Base-by-base conservation (phyloP, 2,113 vertebrate species). In the Benitochromis conjunctus region DNA sequence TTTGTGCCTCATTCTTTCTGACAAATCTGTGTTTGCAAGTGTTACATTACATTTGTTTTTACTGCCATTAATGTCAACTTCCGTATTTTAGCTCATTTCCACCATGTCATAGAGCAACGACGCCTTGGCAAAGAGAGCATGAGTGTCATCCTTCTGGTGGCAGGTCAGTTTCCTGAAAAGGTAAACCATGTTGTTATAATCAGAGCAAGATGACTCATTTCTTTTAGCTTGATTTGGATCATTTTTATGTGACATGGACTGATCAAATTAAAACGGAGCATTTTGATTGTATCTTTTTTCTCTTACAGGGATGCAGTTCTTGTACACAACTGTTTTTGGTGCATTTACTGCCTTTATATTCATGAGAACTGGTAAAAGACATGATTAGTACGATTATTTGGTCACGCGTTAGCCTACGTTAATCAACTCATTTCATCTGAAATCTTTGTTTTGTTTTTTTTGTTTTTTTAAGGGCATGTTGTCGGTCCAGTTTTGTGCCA, bases 291-390 rank as follows among this genome's bases (percentile, higher is more conserved):
- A 19, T 9, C 29, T 82, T 74, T n/a, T 34, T 92, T 11, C 2
- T 87, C 16, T 91, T 92, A 41, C 94, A 97, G 96, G 92, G 41
- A 95, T 97, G 89, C 96, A 97, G 93, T 97, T 97, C 93, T 95
- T 95, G 80, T 97, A 97, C 92, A 97, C 97, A 6, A 95, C 95
- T 19, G 93, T 97, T 77, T 97, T 97, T 46, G 96, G 96, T 71
- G 95, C 94, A 29, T 97, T 97, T 91, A 95, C 94, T n/a, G 95
- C 96, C 31, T 97, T 97, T 81, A 94, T 97, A 85, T 97, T 97
- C 85, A 96, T 97, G 88, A 95, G 97, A 71, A 97, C 96, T 92
- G 96, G 96, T 96, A 34, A 93, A 85, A 82, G 41, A 11, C 9
- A 31, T 36, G 6, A 43, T 34, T 14, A 10, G 11, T 43, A 11